phyloP scores from a whole-genome alignment of 92 coral and sea anemone genomes.

The Zoanthus gigantus region DNA sequence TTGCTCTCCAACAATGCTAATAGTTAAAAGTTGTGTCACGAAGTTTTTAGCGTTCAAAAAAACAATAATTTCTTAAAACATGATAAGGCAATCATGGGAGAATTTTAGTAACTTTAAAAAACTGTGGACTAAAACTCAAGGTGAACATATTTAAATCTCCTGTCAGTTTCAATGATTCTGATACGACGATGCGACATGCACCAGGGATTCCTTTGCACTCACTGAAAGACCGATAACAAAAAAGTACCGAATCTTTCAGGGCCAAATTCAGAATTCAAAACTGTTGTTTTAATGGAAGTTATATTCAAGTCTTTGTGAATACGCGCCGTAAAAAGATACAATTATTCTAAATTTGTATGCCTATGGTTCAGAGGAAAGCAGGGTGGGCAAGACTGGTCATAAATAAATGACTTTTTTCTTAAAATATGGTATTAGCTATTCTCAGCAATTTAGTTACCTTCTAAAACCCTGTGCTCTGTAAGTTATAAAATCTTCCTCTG shows the following conservation, averaged over 20 bases:
- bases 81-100: background rate
- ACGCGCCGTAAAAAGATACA: background rate
- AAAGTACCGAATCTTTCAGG: background rate
- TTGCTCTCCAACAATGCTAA: background rate
- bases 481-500: background rate
- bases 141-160: background rate
- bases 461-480: background rate
- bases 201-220: constrained; percentile 22
- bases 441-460: constrained; percentile 1
- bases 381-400: background rate
- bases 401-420: background rate
- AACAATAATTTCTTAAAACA: background rate
- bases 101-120: background rate
- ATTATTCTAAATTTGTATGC: background rate
- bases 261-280: background rate
- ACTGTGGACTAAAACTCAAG: background rate
- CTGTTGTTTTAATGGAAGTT: background rate
- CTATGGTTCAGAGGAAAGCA: background rate
- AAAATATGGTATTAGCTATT: background rate
- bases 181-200: background rate
- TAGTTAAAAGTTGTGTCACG: background rate
- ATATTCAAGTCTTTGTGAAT: background rate
- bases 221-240: background rate
- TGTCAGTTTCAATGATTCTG: constrained; percentile 23
- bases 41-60: background rate